phyloP scores from a whole-genome alignment of 1,140 invertebrate species.

The Thaumatotibia leucotreta region DNA sequence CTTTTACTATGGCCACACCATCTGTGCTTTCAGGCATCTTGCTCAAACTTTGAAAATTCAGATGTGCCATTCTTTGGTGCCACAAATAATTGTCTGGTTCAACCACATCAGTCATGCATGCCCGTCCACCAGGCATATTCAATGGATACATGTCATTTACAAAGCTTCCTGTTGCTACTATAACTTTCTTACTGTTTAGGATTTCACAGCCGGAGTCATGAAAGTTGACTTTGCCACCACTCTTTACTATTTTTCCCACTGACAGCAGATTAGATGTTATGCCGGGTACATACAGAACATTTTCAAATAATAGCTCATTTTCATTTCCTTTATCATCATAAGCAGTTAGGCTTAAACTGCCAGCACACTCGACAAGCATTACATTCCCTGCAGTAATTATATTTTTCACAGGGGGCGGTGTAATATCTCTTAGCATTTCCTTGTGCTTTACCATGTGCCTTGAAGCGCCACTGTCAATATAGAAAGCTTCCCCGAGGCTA shows the following conservation, averaged over 20 bases:
- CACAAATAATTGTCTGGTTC: conserved; percentile 25
- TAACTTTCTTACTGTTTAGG: conserved; percentile 25
- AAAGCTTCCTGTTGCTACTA: conserved; percentile 31
- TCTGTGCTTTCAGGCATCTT: conserved; percentile 23
- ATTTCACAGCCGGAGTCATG: conserved; percentile 31
- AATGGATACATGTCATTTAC: conserved; percentile 32
- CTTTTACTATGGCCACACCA: conserved; percentile 19
- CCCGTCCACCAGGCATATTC: conserved; percentile 24
- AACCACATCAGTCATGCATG: conserved; percentile 14
- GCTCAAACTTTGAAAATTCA: conserved; percentile 26
- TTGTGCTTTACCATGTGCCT: no score
- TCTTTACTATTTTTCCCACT: conserved; percentile 36
- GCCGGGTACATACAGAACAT: conserved; percentile 33
- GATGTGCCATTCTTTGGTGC: conserved; percentile 31
- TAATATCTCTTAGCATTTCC: no score
- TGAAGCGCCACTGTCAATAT: no score
- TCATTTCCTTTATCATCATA: no score
- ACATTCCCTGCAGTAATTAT: no score
- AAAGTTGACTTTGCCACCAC: conserved; percentile 32
- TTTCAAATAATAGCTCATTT: no score
- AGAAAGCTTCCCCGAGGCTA: no score
- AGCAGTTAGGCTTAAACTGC: no score
- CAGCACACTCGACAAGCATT: no score
- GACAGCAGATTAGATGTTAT: conserved; percentile 30
- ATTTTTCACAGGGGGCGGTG: no score